These are phyloP conservation scores for Teleogryllus occipitalis DNA, from an alignment of 1,140 invertebrate species.

Conservation along the genomic window DNA sequence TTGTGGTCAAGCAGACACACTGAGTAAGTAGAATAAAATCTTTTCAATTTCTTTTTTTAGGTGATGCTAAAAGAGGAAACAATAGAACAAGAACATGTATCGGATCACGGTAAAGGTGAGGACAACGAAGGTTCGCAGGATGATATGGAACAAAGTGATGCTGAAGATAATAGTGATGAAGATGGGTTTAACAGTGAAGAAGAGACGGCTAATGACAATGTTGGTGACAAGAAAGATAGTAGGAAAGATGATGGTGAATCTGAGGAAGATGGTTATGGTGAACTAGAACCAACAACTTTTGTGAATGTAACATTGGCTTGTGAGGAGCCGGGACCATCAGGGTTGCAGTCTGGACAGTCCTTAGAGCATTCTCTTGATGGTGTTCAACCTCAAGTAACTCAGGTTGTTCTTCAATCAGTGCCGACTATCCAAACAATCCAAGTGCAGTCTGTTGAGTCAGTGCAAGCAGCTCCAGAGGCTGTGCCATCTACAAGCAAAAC, in stretches of 20 bases:
- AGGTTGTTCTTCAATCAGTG: constrained; percentile 23
- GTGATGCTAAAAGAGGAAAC: constrained; percentile 19
- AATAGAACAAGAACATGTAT: constrained; percentile 15
- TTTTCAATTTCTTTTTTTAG: neutral
- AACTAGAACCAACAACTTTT: constrained; percentile 39
- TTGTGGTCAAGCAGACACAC: no score
- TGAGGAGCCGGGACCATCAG: constrained; percentile 46
- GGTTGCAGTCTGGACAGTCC: constrained; percentile 39
- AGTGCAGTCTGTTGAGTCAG: constrained; percentile 35
- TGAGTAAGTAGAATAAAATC: no score
- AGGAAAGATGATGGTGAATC: constrained; percentile 35
- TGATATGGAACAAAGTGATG: constrained; percentile 29
- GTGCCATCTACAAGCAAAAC: constrained; percentile 11
- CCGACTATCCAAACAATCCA: constrained; percentile 36
- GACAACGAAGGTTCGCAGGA: constrained; percentile 23
- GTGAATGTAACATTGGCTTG: constrained; percentile 39
- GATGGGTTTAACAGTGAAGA: constrained; percentile 25
- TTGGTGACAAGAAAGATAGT: constrained; percentile 37
- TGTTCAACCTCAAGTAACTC: neutral
- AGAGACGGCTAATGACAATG: constrained; percentile 28
- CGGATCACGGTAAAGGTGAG: constrained; percentile 7
- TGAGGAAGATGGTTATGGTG: constrained; percentile 33
- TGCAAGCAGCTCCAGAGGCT: constrained; percentile 36
- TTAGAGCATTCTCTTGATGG: constrained; percentile 33
- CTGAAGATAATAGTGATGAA: constrained; percentile 34